These are phyloP conservation scores for Ecdyonurus torrentis DNA, from an alignment of 2,888 invertebrate species.

Conservation along the genomic window DNA sequence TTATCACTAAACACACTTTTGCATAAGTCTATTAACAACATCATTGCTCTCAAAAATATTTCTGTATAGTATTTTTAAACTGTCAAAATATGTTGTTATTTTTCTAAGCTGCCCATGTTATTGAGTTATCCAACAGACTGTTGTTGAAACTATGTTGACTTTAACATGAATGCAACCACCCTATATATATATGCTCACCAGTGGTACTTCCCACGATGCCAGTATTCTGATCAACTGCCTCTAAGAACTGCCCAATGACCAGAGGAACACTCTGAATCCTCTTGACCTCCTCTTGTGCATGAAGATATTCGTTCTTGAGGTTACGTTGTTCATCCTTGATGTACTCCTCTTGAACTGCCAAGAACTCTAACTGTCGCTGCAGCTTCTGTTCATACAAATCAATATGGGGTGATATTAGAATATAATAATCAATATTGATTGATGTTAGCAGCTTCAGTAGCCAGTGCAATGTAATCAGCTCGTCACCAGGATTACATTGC, in stretches of 20 bases:
- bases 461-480: too few species aligned
- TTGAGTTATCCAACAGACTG: too few species aligned
- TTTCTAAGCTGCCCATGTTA: too few species aligned
- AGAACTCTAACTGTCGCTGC: slow-evolving; percentile 88
- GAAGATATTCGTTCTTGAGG: slow-evolving; percentile 94
- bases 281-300: slow-evolving; percentile 96
- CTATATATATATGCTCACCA: slow-evolving; percentile 39
- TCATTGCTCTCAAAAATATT: too few species aligned
- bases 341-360: slow-evolving; percentile 98
- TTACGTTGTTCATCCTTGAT: slow-evolving; percentile 99
- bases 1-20: too few species aligned
- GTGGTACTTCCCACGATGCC: slow-evolving; percentile 99
- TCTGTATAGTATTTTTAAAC: too few species aligned
- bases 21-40: too few species aligned
- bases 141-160: neutral
- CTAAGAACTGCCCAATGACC: slow-evolving; percentile 97
- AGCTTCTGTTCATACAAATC: slow-evolving; percentile 50
- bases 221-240: slow-evolving; percentile 98
- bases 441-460: too few species aligned
- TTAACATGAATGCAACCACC: neutral
- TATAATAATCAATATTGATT: too few species aligned
- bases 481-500: too few species aligned
- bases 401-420: too few species aligned
- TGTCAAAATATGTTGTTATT: too few species aligned
- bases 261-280: slow-evolving; percentile 97